These are phyloP conservation scores for Pyrgilauda ruficollis DNA, from an alignment of 2,113 vertebrate species.

Conservation along the genomic window DNA sequence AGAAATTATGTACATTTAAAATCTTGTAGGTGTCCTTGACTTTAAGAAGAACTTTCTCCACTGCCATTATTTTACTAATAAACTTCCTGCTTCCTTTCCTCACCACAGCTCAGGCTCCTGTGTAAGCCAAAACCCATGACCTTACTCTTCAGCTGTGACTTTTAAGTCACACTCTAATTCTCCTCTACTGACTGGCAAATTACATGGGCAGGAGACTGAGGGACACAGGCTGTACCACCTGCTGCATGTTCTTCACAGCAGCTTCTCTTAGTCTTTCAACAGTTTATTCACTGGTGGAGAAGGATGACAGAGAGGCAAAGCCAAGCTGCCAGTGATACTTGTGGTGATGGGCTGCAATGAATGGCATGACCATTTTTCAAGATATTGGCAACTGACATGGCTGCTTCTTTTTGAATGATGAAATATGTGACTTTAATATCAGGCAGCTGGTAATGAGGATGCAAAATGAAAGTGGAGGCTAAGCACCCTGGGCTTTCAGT, in stretches of 20 bases:
- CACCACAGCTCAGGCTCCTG: neutral
- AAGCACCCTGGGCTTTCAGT: neutral
- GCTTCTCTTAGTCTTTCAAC: conserved; percentile 41
- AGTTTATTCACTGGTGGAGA: conserved; percentile 42
- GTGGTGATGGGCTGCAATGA: conserved; percentile 42
- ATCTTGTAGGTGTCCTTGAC: neutral
- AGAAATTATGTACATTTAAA: neutral
- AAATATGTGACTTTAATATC: conserved; percentile 20
- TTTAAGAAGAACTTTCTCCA: neutral
- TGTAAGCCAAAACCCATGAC: neutral
- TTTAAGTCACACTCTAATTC: conserved; percentile 26
- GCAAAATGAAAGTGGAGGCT: conserved; percentile 5
- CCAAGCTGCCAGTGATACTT: neutral
- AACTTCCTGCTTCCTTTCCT: neutral
- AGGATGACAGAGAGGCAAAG: conserved; percentile 30
- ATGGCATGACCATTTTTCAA: neutral
- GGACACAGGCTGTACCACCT: conserved; percentile 35
- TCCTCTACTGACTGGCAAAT: conserved; percentile 38
- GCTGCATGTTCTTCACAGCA: conserved; percentile 27
- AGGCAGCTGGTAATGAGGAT: neutral
- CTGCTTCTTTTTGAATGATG: neutral
- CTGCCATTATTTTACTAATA: conserved; percentile 24
- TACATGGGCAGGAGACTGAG: neutral
- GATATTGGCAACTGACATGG: neutral
- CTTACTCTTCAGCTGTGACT: neutral